Percentiles rank a stretch among this genome's conserved stretches.
phyloP scores from a whole-genome alignment of 2,797 vertebrate species.

The Parotocinclus haroldoi region DNA sequence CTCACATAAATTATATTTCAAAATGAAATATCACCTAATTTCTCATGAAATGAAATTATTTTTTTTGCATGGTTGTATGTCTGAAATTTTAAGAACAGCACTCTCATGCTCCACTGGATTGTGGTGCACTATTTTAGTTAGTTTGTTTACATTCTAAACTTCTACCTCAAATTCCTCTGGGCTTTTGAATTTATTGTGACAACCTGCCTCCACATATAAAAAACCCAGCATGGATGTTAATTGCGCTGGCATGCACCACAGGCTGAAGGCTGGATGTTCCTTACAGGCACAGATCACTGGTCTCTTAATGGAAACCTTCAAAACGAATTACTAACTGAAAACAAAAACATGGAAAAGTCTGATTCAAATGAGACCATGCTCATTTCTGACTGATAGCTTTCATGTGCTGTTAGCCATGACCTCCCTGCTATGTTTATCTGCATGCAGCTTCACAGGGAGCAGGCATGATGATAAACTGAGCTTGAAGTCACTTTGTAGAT shows the following conservation, averaged over 20 bases:
- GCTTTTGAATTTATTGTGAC: conserved; percentile 71
- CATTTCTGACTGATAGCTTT: too few relatives aligned
- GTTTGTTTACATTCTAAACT: conserved; percentile 50
- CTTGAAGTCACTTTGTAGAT: conserved; percentile 14
- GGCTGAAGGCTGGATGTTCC: background rate
- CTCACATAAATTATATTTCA: too few relatives aligned
- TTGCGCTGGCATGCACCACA: conserved; percentile 53
- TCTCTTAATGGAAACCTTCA: too few relatives aligned
- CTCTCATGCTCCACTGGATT: conserved; percentile 47
- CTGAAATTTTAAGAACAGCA: background rate
- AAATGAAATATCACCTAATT: too few relatives aligned
- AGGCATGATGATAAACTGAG: conserved; percentile 6
- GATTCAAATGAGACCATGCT: too few relatives aligned
- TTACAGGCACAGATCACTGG: background rate
- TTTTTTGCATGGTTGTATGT: too few relatives aligned
- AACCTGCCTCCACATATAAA: conserved; percentile 70
- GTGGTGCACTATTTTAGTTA: conserved; percentile 62
- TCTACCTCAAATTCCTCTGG: conserved; percentile 53
- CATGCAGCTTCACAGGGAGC: background rate
- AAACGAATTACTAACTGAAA: too few relatives aligned
- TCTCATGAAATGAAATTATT: too few relatives aligned
- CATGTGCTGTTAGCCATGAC: background rate
- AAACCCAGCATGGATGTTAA: conserved; percentile 56
- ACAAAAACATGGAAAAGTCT: too few relatives aligned
- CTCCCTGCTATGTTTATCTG: too few relatives aligned